A percentile compares a stretch with the other conserved stretches of the same genome.
Evolutionary conservation across 2,113 vertebrate genomes (phyloP).

Genomic region (Megaleporinus macrocephalus): DNA sequence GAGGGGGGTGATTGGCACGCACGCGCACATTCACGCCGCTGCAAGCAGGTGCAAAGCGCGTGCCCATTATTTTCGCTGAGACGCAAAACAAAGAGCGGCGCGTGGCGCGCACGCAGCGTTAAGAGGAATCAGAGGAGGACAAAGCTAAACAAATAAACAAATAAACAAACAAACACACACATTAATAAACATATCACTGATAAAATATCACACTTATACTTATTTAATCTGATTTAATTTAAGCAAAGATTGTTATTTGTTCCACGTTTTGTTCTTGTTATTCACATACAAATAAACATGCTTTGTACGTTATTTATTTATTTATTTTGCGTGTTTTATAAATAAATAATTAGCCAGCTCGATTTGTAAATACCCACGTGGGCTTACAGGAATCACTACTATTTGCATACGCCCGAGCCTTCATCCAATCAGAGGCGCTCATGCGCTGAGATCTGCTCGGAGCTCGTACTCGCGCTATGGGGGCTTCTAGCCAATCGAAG

Average conservation of each 20-base stretch:
- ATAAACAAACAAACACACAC: too few relatives aligned
- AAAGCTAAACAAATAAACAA: too few relatives aligned
- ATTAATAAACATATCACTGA: too few relatives aligned
- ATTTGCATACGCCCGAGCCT: conserved; percentile 7
- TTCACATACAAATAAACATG: too few relatives aligned
- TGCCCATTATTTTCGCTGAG: conserved; percentile 36
- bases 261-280: too few relatives aligned
- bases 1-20: too few relatives aligned
- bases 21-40: neutral
- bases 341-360: neutral
- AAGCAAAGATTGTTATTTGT: too few relatives aligned
- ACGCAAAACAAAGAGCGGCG: conserved; percentile 53
- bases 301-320: too few relatives aligned
- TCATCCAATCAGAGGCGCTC: conserved; percentile 79
- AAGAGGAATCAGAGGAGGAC: too few relatives aligned
- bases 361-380: conserved; percentile 72
- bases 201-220: too few relatives aligned
- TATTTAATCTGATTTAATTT: too few relatives aligned
- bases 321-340: conserved; percentile 5
- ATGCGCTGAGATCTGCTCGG: conserved; percentile 65
- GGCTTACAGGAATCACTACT: conserved; percentile 45
- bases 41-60: conserved; percentile 23
- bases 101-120: conserved; percentile 20
- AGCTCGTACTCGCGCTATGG: too few relatives aligned
- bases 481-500: neutral